Conservation (phyloP, 2,797 vertebrate species). For the Chaenodraco wilsoni region DNA sequence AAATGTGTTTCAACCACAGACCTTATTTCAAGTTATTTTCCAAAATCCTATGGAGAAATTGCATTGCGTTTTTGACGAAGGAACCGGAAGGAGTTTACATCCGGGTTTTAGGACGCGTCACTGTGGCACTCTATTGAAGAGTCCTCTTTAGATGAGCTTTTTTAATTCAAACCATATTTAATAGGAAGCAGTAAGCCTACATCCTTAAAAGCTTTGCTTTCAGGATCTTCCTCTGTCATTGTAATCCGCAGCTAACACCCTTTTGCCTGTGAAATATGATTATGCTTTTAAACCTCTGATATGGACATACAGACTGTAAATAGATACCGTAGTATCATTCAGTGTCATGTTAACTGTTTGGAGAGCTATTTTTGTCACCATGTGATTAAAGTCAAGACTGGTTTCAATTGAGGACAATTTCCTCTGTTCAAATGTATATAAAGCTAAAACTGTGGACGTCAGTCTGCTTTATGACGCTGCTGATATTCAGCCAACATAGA, state of each 20-base stretch:
- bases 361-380: neutral
- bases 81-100: too few species aligned
- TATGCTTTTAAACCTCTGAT: constrained; percentile 43
- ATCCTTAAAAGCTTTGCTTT: constrained; percentile 53
- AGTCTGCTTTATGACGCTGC: neutral
- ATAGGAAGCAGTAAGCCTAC: constrained; percentile 59
- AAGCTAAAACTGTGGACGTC: neutral
- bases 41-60: too few species aligned
- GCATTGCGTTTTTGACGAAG: too few species aligned
- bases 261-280: constrained; percentile 48
- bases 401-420: constrained; percentile 3
- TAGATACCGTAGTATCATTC: neutral
- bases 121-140: constrained; percentile 26
- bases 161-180: constrained; percentile 73
- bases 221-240: constrained; percentile 54
- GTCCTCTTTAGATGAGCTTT: constrained; percentile 68
- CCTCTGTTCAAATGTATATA: neutral
- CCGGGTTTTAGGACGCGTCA: too few species aligned
- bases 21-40: too few species aligned
- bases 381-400: neutral
- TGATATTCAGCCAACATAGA: neutral
- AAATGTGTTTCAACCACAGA: too few species aligned
- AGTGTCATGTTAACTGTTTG: constrained; percentile 4
- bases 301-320: constrained; percentile 15
- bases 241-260: constrained; percentile 63